These are phyloP conservation scores for Enoplosus armatus DNA, from an alignment of 2,797 vertebrate genomes.

Conservation along the genomic window DNA sequence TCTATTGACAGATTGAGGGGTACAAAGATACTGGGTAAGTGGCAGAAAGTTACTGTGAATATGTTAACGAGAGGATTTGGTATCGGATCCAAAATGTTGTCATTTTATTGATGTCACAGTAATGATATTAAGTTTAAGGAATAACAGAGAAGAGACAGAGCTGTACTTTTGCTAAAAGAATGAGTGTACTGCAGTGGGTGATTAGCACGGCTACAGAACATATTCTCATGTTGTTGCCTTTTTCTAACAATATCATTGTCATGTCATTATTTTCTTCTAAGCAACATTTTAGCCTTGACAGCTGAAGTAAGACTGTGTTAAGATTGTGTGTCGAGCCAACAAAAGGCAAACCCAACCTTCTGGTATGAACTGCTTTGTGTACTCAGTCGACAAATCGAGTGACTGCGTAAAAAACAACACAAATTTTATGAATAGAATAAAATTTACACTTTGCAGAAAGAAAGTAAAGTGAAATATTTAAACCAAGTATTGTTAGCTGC, in stretches of 20 bases:
- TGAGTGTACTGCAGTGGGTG: constrained; percentile 13
- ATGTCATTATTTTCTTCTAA: constrained; percentile 15
- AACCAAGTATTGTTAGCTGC: constrained; percentile 36
- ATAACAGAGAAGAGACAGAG: constrained; percentile 52
- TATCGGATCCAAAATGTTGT: constrained; percentile 76
- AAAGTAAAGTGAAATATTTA: constrained; percentile 49
- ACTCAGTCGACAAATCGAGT: constrained; percentile 2
- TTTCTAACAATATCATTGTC: constrained; percentile 22
- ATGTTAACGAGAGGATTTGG: constrained; percentile 83
- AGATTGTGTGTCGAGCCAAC: constrained; percentile 42
- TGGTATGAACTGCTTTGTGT: constrained; percentile 38
- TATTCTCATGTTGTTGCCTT: constrained; percentile 28
- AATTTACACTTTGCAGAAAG: constrained; percentile 14
- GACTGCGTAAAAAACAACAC: constrained; percentile 7
- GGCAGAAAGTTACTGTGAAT: constrained; percentile 86
- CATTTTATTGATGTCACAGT: constrained; percentile 74
- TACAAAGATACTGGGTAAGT: constrained; percentile 84
- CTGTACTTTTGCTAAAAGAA: constrained; percentile 36
- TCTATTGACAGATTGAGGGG: constrained; percentile 87
- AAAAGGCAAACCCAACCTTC: constrained; percentile 54
- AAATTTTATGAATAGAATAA: constrained; percentile 37
- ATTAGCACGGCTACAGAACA: constrained; percentile 18
- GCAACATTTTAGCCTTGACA: constrained; percentile 51
- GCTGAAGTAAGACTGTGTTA: constrained; percentile 45
- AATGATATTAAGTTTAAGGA: constrained; percentile 65